Conservation (phyloP, 2,113 vertebrate genomes). For the Zapus hudsonius region DNA sequence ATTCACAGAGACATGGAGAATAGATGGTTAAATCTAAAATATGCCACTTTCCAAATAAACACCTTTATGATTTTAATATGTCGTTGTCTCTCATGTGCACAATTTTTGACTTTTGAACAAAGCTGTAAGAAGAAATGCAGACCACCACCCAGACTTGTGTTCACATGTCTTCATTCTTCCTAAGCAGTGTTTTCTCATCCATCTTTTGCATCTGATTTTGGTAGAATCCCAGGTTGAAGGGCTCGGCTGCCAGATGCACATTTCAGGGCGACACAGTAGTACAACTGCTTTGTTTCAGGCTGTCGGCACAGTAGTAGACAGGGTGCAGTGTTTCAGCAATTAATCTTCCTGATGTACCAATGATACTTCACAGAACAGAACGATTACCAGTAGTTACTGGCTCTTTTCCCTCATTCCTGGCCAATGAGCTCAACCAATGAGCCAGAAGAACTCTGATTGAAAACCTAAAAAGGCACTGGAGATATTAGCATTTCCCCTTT, state of each 20-base stretch:
- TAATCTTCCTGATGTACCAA: slow-evolving; percentile 65
- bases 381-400: slow-evolving; percentile 57
- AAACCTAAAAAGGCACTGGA: slow-evolving; percentile 16
- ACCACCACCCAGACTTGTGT: neutral
- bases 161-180: neutral
- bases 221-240: neutral
- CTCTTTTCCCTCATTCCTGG: slow-evolving; percentile 52
- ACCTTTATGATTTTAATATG: neutral
- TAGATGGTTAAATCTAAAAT: neutral
- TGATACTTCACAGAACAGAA: slow-evolving; percentile 62
- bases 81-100: neutral
- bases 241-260: neutral
- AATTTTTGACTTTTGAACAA: neutral
- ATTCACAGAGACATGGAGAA: neutral
- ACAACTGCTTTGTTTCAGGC: slow-evolving; percentile 61
- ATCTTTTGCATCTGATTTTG: slow-evolving; percentile 15
- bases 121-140: neutral
- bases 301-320: slow-evolving; percentile 34
- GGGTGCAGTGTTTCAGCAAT: slow-evolving; percentile 44
- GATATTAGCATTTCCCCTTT: slow-evolving; percentile 38
- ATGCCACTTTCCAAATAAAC: neutral
- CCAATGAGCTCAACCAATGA: slow-evolving; percentile 57
- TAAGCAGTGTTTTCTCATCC: neutral
- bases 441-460: slow-evolving; percentile 65
- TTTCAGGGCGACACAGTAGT: slow-evolving; percentile 27